phyloP scores from a whole-genome alignment of 2,888 invertebrate species.

The Acleris sparsana region DNA sequence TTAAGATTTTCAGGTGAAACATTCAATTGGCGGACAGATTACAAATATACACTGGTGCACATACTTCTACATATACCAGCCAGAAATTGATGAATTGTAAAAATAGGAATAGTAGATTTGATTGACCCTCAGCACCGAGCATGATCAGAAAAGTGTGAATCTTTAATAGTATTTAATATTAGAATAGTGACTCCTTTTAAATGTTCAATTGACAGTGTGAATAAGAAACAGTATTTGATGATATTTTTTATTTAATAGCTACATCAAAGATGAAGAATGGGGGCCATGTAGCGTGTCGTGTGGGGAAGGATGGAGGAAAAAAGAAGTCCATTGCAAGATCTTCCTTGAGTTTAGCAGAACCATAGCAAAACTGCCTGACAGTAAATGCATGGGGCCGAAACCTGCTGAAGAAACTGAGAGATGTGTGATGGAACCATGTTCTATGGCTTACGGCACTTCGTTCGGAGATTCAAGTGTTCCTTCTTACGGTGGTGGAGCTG shows the following conservation, averaged over 20 bases:
- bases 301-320: conserved; percentile 93
- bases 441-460: conserved; percentile 84
- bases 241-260: conserved; percentile 83
- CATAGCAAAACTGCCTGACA: conserved; percentile 93
- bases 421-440: conserved; percentile 91
- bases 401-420: conserved; percentile 91
- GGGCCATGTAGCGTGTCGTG: conserved; percentile 95
- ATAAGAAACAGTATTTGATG: conserved; percentile 4
- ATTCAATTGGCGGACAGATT: conserved; percentile 53
- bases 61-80: conserved; percentile 83
- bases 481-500: conserved; percentile 62
- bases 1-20: conserved; percentile 54
- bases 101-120: conserved; percentile 51
- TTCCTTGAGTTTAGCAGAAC: conserved; percentile 96
- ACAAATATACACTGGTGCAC: conserved; percentile 73
- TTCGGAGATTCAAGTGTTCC: conserved; percentile 77
- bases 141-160: conserved; percentile 62
- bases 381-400: conserved; percentile 93
- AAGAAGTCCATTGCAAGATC: conserved; percentile 97
- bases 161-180: conserved; percentile 43
- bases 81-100: conserved; percentile 63
- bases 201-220: not conserved
- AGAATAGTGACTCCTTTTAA: conserved; percentile 26
- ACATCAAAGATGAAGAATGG: conserved; percentile 94
- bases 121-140: conserved; percentile 66